Evolutionary conservation across 2,888 invertebrate genomes (phyloP).

Genomic region (Cephus pygmeus): DNA sequence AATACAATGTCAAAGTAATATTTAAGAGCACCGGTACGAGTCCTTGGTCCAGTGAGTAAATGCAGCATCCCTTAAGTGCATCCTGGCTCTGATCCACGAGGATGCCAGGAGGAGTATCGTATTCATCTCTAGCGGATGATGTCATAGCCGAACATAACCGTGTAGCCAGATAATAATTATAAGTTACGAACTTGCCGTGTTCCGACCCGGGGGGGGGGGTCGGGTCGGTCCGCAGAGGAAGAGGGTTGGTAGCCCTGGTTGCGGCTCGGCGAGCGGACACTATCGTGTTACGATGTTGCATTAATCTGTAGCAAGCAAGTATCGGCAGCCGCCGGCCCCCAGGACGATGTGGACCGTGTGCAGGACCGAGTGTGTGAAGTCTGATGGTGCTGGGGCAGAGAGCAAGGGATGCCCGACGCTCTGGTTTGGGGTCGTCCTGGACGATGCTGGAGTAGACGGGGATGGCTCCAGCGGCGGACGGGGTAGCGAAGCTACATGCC

Average conservation of each 20-base stretch:
- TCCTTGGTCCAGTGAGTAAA: neutral
- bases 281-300: conserved; percentile 58
- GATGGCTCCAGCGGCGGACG: conserved; percentile 22
- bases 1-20: neutral
- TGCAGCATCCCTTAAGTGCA: neutral
- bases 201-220: conserved; percentile 21
- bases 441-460: conserved; percentile 20
- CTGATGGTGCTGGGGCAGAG: conserved; percentile 13
- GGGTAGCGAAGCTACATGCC: conserved; percentile 45
- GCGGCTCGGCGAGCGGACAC: conserved; percentile 52
- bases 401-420: neutral
- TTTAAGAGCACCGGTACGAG: neutral
- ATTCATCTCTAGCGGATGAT: conserved; percentile 30
- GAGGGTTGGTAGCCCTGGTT: conserved; percentile 37
- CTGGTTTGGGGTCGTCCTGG: conserved; percentile 1
- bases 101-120: conserved; percentile 21
- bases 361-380: conserved; percentile 17
- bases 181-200: conserved; percentile 59
- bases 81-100: neutral
- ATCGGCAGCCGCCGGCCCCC: conserved; percentile 49
- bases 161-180: conserved; percentile 56
- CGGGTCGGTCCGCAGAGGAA: conserved; percentile 21
- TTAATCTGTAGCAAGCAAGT: conserved; percentile 56
- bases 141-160: conserved; percentile 30
- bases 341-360: conserved; percentile 20